Base-by-base conservation (phyloP, 2,888 invertebrate genomes). In the Muscina levida region DNA sequence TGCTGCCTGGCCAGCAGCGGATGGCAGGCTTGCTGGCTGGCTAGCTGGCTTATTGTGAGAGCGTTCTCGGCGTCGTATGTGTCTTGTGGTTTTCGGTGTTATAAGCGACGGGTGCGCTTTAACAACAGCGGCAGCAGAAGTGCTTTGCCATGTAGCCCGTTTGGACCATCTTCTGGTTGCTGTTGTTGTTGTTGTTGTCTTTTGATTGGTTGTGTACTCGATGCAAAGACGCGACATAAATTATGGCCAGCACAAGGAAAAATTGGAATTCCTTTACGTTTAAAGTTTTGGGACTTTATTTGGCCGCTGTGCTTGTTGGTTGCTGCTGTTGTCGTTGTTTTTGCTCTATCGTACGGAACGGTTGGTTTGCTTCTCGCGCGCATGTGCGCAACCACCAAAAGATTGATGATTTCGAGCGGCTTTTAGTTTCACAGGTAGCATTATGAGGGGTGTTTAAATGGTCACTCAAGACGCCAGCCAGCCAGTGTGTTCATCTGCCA, bases 31-130 rank as follows among this genome's bases (percentile, higher is more conserved):
- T 31, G 26, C 59, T 59, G 77, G 77, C 71, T 71, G 71, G 71
- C 72, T n/a, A n/a, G n/a, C n/a, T 6, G 31, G 31, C 31, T 31
- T 31, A 31, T 31, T 31, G 31, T 31, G 31, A 31, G 31, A 31
- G 31, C 31, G 31, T 31, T 5, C 31, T 31, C 31, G 31, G 3
- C 31, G 31, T 31, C 31, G 31, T 31, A 31, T 77, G 42, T 81
- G 77, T 81, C 77, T 81, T 77, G 80, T 74, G 77, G 81, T 81
- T 81, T 81, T 81, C 74, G 77, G 81, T 81, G 77, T 81, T 81
- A 81, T 87, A 84, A 85, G 87, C 88, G 88, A 87, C 87, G 87
- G 87, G 87, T 86, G 86, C 86, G 87, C 86, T 75, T 87, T 87
- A 87, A 87, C 85, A 86, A 85, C 82, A 48, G 26, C 62, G 8